phyloP scores from a whole-genome alignment of 2,113 vertebrate genomes.

The Polypterus bichir region DNA sequence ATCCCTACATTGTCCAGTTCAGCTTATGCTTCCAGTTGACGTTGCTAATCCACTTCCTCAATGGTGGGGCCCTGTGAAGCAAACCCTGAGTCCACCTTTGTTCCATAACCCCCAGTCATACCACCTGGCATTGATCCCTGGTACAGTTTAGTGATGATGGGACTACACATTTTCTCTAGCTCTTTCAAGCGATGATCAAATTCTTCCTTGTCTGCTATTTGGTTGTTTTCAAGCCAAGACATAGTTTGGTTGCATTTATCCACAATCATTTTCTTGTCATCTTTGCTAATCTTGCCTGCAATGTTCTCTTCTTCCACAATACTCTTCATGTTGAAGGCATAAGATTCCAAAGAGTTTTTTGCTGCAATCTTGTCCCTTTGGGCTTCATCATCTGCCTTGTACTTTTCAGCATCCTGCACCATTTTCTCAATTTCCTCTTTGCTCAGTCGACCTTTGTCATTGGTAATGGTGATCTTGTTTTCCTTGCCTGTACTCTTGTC shows the following conservation, averaged over 20 bases:
- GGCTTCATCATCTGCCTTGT: constrained; percentile 17
- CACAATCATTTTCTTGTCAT: constrained; percentile 15
- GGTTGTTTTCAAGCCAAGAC: constrained; percentile 15
- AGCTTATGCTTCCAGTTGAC: neutral
- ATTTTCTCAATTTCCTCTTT: constrained; percentile 19
- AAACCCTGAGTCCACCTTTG: neutral
- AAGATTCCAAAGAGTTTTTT: constrained; percentile 19
- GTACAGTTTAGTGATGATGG: constrained; percentile 1
- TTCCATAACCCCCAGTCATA: neutral
- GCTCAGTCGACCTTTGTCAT: constrained; percentile 15
- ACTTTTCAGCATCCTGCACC: constrained; percentile 18
- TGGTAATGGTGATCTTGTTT: constrained; percentile 19
- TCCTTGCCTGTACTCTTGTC: constrained; percentile 17
- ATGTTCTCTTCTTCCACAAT: constrained; percentile 12
- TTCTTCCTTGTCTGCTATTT: constrained; percentile 18
- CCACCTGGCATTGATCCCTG: neutral
- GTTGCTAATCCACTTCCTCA: constrained; percentile 12
- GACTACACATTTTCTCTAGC: constrained; percentile 16
- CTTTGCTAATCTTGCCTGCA: constrained; percentile 13
- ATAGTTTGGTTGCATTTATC: constrained; percentile 13
- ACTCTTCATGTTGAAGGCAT: constrained; percentile 17
- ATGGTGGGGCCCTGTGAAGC: constrained; percentile 10
- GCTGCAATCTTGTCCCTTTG: constrained; percentile 14
- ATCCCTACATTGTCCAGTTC: no score
- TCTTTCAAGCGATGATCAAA: constrained; percentile 17